These are phyloP conservation scores for Pristionchus mayeri DNA, from an alignment of 2,888 invertebrate genomes.

Conservation along the genomic window DNA sequence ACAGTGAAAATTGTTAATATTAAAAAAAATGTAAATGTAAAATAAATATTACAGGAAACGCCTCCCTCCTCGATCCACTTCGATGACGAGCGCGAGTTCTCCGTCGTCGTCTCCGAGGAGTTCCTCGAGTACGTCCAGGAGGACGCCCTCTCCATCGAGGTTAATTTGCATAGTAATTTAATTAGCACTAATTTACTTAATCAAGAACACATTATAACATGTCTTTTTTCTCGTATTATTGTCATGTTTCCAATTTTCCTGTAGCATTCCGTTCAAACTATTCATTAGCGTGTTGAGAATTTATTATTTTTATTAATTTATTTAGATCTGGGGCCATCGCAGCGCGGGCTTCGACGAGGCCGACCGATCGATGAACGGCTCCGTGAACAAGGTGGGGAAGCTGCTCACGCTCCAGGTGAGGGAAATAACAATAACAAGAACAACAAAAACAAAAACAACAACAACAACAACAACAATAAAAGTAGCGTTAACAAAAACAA, in stretches of 20 bases:
- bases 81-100: conserved; percentile 84
- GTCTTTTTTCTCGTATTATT: too few species aligned
- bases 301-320: not conserved
- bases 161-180: not conserved
- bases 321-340: conserved; percentile 89
- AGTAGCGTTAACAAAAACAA: too few species aligned
- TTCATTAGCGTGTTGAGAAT: too few species aligned
- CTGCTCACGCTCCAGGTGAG: conserved; percentile 87
- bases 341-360: conserved; percentile 82
- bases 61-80: conserved; percentile 82
- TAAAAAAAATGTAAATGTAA: too few species aligned
- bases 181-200: not conserved
- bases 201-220: too few species aligned
- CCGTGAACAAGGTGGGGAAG: conserved; percentile 62
- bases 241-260: too few species aligned
- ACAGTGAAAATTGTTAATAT: too few species aligned
- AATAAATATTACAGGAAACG: not conserved
- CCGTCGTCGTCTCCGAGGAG: conserved; percentile 91
- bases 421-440: too few species aligned
- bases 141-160: conserved; percentile 96
- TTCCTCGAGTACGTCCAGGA: conserved; percentile 95
- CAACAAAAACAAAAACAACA: too few species aligned
- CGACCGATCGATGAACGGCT: conserved; percentile 64
- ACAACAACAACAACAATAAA: too few species aligned
- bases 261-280: not conserved